Percentiles rank a stretch among this genome's conserved stretches.
phyloP scores from a whole-genome alignment of 2,113 vertebrate genomes.

The Genyomyrus donnyi region DNA sequence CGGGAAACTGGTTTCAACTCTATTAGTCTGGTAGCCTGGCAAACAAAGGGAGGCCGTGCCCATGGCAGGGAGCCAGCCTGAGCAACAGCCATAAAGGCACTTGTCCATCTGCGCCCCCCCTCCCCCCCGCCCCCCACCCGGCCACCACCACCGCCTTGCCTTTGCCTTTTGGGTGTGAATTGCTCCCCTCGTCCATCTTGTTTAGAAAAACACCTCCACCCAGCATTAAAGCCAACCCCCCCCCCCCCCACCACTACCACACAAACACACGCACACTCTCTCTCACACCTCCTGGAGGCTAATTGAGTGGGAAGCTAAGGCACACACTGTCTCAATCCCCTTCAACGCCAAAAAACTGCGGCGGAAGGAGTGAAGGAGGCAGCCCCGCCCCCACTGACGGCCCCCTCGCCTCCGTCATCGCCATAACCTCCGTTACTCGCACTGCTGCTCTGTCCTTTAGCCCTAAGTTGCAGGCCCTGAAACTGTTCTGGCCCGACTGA shows the following conservation, averaged over 20 bases:
- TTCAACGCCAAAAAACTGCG: not conserved
- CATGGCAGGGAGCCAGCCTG: slow-evolving; percentile 48
- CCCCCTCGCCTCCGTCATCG: not conserved
- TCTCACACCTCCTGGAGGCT: not conserved
- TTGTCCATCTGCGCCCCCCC: slow-evolving; percentile 32
- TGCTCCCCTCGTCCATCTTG: too few species aligned
- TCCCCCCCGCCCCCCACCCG: not conserved
- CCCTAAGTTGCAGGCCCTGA: not conserved
- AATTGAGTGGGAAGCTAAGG: not conserved
- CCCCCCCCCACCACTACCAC: not conserved
- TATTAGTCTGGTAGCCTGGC: slow-evolving; percentile 41
- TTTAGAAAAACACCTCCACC: too few species aligned
- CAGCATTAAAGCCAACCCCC: too few species aligned
- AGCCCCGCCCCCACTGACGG: not conserved
- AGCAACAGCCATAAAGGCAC: slow-evolving; percentile 48
- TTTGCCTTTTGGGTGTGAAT: too few species aligned
- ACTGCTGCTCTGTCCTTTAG: not conserved
- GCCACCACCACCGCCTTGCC: too few species aligned
- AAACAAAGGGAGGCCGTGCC: slow-evolving; percentile 46
- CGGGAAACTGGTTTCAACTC: slow-evolving; percentile 48
- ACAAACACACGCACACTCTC: not conserved
- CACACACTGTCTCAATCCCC: not conserved
- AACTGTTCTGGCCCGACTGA: not conserved
- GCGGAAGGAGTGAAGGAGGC: not conserved
- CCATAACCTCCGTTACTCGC: not conserved